A percentile compares a stretch with the other conserved stretches of the same genome.
Conservation (phyloP, 2,113 vertebrate genomes). For the Brevimyrus niger region DNA sequence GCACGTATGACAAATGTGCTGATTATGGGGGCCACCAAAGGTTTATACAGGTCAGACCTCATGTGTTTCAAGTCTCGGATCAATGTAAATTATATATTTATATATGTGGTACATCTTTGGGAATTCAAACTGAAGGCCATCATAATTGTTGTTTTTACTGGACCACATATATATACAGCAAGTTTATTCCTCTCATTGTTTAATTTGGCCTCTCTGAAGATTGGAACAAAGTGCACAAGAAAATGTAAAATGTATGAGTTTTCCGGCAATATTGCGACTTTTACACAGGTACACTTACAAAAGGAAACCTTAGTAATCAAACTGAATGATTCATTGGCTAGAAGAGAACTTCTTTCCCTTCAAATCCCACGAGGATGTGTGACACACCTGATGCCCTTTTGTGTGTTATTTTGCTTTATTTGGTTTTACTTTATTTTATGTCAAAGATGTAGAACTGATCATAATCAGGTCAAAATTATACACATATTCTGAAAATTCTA, state of each 20-base stretch:
- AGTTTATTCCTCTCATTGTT: constrained; percentile 5
- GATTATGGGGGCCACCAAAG: background rate
- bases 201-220: background rate
- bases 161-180: background rate
- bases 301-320: background rate
- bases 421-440: too few relatives aligned
- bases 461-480: too few relatives aligned
- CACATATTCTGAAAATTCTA: too few relatives aligned
- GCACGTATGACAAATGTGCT: constrained; percentile 11
- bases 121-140: background rate
- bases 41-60: background rate
- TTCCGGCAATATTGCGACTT: background rate
- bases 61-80: background rate
- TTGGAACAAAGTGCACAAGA: too few relatives aligned
- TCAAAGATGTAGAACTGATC: too few relatives aligned
- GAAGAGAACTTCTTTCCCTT: too few relatives aligned
- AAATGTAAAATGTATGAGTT: background rate
- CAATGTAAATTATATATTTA: background rate
- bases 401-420: too few relatives aligned
- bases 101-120: background rate
- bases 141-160: constrained; percentile 2
- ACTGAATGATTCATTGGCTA: background rate
- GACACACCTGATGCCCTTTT: too few relatives aligned
- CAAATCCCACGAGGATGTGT: too few relatives aligned
- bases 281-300: background rate